Evolutionary conservation across 1,140 invertebrate genomes (phyloP), one percentile per base, ranked within the genome.

Genomic region (Latrodectus geometricus): DNA sequence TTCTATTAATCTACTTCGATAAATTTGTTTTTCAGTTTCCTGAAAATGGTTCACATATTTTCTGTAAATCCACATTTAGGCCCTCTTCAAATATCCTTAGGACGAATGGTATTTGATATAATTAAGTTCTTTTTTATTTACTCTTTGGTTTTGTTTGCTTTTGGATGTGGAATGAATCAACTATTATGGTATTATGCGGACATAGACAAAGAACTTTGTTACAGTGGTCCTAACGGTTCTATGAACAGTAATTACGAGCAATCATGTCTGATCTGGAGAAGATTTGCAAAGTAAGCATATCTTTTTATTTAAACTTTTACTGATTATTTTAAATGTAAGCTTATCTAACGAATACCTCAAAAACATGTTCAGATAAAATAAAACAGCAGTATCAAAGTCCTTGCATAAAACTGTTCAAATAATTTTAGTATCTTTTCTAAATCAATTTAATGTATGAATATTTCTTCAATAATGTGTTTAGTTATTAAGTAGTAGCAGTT

Each of bases 141-240:
- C 89, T 95, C 95, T 88, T 92, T 97, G 88, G 96, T 98, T 23
- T 91, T 97, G 23, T 96, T 97, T 89, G 96, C 96, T 56, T 97
- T 97, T 91, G 96, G 95, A 72, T 97, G 96, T 90, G 96, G 96
- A 88, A 92, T 98, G 88, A 98, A 98, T 91, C 97, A 98, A 90
- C 91, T 98, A 68, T 93, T 98, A 89, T 98, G 97, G 97, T 98
- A 98, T 91, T 98, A 98, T 90, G 96, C 97, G n/a, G 95, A 97
- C 88, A 91, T 97, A 88, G 95, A 97, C 89, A 95, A 95, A 89
- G 93, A 93, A 70, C 96, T 96, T 89, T 98, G 96, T 90, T 95
- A 96, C 89, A 94, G 95, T 86, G 90, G 93, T 49, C 93, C 93
- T 8, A 93, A 92, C n/a, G 95, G 94, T 35, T 88, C 93, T 9